phyloP scores from a whole-genome alignment of 2,113 vertebrate species.

The Okapia johnstoni region DNA sequence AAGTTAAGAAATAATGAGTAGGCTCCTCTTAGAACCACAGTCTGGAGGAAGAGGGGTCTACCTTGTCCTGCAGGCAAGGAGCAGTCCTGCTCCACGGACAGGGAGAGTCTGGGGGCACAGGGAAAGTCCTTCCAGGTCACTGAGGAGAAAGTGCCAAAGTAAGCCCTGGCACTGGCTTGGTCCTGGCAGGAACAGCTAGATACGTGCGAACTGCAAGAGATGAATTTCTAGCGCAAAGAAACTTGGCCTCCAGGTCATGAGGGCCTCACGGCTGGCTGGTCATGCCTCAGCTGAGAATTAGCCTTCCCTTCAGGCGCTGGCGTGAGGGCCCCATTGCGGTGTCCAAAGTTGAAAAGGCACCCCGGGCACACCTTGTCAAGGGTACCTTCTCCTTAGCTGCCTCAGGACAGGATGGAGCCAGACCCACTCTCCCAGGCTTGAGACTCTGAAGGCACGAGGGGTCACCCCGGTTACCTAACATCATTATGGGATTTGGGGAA shows the following conservation, averaged over 20 bases:
- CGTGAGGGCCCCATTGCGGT: neutral
- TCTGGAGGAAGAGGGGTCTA: neutral
- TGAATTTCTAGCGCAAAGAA: neutral
- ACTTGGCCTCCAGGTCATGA: neutral
- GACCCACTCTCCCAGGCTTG: neutral
- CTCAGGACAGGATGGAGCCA: neutral
- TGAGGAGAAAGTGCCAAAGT: neutral
- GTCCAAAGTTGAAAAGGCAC: neutral
- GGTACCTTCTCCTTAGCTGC: neutral
- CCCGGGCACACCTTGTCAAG: fast-evolving
- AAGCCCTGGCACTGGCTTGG: neutral
- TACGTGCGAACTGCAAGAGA: neutral
- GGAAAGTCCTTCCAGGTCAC: neutral
- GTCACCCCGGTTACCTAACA: neutral
- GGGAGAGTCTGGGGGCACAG: neutral
- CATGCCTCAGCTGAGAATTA: too few species aligned
- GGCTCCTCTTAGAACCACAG: neutral
- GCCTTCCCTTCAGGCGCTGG: neutral
- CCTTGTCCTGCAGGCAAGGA: neutral
- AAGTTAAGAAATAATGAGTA: neutral
- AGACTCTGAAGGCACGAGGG: neutral
- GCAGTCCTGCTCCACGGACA: neutral
- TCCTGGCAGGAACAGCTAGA: neutral
- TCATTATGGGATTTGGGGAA: neutral
- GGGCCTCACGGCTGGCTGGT: too few species aligned